Base-by-base conservation (phyloP, 2,797 vertebrate genomes). In the Capromys pilorides region DNA sequence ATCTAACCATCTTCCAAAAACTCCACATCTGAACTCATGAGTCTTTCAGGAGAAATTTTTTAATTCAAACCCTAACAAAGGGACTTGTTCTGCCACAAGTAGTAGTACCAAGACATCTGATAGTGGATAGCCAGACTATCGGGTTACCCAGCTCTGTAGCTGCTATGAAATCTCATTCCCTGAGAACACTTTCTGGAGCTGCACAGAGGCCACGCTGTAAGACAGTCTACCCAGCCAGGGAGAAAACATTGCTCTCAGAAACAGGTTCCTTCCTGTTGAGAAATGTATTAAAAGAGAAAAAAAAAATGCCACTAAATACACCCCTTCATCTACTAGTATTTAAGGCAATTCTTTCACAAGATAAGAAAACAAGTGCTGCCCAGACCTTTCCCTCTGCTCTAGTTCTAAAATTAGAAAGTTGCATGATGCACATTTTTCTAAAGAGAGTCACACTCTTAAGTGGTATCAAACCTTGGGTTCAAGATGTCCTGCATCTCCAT, bases 331-430 rank as follows among this genome's bases (percentile, higher is more conserved):
- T 69, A 6, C 24, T 83, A 8, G 61, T 85, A 18, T n/a, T 69
- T 51, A 64, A 39, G 31, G 5, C 33, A 83, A 54, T 83, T 86
- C 31, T 24, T 93, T 69, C 73, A 75, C 39, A 67, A 83, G 57
- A n/a, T 45, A 64, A 87, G 33, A 80, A 81, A 80, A 73, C n/a
- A 49, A 85, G 67, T 31, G 45, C 45, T 93, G 90, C 66, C 59
- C 45, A 2, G 0, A 59, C 2, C 22, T 66, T 28, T 39, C 18
- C 54, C 45, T 51, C 36, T 22, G 21, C 28, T 91, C 12, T 61
- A 19, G 67, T 96, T 92, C 41, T 77, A 94, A 85, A 85, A 67
- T 85, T 78, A 82, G 71, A 26, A 87, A 54, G 49, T 31, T 94
- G 21, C 80, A 61, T 79, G 92, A 57, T 85, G 16, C 28, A 31